Conservation (phyloP, 2,113 vertebrate species). For the Sminthopsis crassicaudata region DNA sequence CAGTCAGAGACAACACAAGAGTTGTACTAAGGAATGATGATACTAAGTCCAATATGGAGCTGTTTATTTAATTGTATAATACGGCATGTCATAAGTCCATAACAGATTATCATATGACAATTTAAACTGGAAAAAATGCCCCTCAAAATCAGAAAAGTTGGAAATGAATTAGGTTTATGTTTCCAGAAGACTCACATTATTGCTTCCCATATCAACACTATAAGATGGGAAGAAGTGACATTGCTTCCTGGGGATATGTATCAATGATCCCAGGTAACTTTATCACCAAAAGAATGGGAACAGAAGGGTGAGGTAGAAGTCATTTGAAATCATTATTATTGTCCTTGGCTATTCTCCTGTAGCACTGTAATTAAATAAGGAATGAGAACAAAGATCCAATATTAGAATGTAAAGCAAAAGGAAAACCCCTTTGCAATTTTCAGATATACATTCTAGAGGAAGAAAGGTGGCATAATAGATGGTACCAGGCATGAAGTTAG, state of each 20-base stretch:
- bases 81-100: background rate
- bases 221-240: background rate
- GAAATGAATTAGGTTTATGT: background rate
- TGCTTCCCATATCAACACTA: background rate
- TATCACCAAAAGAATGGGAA: background rate
- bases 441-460: background rate
- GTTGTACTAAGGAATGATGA: background rate
- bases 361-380: slow-evolving; percentile 11
- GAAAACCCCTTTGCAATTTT: background rate
- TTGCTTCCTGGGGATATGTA: background rate
- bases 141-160: background rate
- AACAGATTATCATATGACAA: background rate
- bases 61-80: background rate
- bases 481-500: background rate
- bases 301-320: background rate
- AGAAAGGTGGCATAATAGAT: background rate
- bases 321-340: background rate
- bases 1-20: background rate
- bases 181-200: background rate
- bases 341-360: slow-evolving; percentile 1
- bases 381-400: background rate
- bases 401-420: slow-evolving; percentile 35
- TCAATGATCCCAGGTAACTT: background rate
- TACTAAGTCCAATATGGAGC: background rate
- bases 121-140: background rate